A percentile compares a stretch with the other conserved stretches of the same genome.
phyloP scores from a whole-genome alignment of 2,888 invertebrate genomes.

The Drosophila fungiperda region DNA sequence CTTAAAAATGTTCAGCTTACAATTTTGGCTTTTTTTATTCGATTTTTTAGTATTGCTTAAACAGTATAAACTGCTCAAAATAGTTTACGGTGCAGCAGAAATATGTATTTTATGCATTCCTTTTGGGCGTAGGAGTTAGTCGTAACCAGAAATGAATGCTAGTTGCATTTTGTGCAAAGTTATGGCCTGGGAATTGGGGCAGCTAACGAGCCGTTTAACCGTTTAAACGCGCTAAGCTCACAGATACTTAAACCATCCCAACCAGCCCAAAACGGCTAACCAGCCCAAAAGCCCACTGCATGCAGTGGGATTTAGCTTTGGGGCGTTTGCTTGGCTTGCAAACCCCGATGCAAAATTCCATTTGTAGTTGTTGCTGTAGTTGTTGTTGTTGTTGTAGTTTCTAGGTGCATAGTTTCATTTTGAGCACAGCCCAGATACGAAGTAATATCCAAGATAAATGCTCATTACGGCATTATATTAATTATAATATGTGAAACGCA shows the following conservation, averaged over 20 bases:
- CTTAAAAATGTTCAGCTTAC: not conserved
- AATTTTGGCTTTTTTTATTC: not conserved
- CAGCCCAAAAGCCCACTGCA: constrained; percentile 39
- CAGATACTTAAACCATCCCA: constrained; percentile 36
- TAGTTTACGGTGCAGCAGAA: not conserved
- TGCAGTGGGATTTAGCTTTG: constrained; percentile 60
- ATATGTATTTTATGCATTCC: not conserved
- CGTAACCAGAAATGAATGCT: constrained; percentile 44
- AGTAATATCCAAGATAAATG: constrained; percentile 65
- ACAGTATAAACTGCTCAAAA: not conserved
- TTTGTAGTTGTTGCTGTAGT: constrained; percentile 9
- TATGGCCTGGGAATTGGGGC: constrained; percentile 37
- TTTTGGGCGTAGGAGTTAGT: constrained; percentile 12
- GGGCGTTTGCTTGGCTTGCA: constrained; percentile 21
- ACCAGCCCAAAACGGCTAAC: not conserved
- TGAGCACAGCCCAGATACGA: constrained; percentile 34
- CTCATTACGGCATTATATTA: constrained; percentile 69
- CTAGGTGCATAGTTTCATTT: constrained; percentile 39
- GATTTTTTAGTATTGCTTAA: not conserved
- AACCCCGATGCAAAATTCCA: constrained; percentile 54
- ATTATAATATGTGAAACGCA: constrained; percentile 62
- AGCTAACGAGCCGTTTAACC: constrained; percentile 24
- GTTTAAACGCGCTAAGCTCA: constrained; percentile 54
- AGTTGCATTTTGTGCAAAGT: constrained; percentile 52
- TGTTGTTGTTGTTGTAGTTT: not conserved